These are phyloP conservation scores for Cydia fagiglandana DNA, from an alignment of 1,140 invertebrate species.

Conservation along the genomic window DNA sequence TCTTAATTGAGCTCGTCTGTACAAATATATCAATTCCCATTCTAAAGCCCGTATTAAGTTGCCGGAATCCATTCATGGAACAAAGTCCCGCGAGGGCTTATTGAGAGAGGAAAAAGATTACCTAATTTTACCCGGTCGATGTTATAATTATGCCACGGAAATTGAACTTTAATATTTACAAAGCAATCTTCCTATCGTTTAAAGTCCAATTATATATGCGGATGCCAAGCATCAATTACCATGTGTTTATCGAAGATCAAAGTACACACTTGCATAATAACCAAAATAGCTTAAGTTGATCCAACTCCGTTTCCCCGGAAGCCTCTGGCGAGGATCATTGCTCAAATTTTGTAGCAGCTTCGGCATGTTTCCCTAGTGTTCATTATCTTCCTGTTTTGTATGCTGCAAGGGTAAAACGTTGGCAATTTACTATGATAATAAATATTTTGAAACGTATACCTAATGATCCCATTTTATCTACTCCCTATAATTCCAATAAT, in stretches of 20 bases:
- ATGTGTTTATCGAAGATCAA: slow-evolving; percentile 19
- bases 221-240: slow-evolving; percentile 17
- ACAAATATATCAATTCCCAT: slow-evolving; percentile 24
- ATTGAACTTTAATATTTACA: slow-evolving; percentile 18
- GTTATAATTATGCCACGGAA: slow-evolving; percentile 19
- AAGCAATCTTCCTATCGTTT: background rate
- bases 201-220: background rate
- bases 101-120: slow-evolving; percentile 13
- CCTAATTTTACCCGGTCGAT: slow-evolving; percentile 11
- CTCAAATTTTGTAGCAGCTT: background rate
- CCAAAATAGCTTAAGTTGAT: slow-evolving; percentile 17
- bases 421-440: background rate
- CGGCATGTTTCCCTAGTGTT: background rate
- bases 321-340: background rate
- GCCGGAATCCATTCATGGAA: slow-evolving; percentile 7
- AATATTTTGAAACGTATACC: too few species aligned
- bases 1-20: slow-evolving; percentile 20
- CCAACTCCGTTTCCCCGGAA: background rate
- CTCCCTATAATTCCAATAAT: too few species aligned
- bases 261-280: background rate
- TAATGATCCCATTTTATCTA: too few species aligned
- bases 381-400: background rate
- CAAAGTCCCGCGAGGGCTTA: slow-evolving; percentile 16
- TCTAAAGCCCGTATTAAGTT: slow-evolving; percentile 7
- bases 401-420: background rate